Base-by-base conservation (phyloP, 2,113 vertebrate genomes). In the Catharus fuscescens region DNA sequence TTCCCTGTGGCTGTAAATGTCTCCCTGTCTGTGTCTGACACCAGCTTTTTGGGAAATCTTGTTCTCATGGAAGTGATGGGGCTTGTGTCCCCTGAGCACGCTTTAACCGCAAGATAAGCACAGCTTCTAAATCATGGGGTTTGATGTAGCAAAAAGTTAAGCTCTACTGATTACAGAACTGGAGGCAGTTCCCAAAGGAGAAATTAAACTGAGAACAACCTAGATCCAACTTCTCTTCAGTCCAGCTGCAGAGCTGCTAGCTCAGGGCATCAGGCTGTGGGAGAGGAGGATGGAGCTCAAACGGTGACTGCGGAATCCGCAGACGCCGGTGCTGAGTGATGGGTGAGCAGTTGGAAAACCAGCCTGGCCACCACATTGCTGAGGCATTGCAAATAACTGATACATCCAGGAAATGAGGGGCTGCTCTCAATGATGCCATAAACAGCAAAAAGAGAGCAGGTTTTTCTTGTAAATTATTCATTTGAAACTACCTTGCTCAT, bases 381-480 rank as follows among this genome's bases (percentile, higher is more conserved):
- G 69, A 59, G 78, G 31, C 61, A 42, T 42, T 81, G 66, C 73
- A 84, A 88, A 42, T 54, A 80, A 47, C 71, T 56, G 84, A 60
- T 50, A 14, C 7, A 5, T 56, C 52, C 73, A 60, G 92, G 70
- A 92, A 89, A 78, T 11, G 15, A 44, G 70, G 61, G 28, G 44
- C 77, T 86, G 54, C 60, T 91, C 56, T 72, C 67, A 18, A 2
- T 2, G 19, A 47, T 77, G 64, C 70, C 53, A 42, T 73, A 48
- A 94, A 67, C 21, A 45, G 56, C 17, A 13, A 73, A 80, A 88
- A 86, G 50, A 60, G 48, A 71, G 66, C 87, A 50, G 57, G 69
- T 85, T 95, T 81, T 34, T 70, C 91, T 40, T 72, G 53, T 95
- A 38, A 92, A 93, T 96, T 94, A 96, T 86, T 89, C 17, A 82